Conservation (phyloP, 2,888 invertebrate species). For the Choristoneura rosaceana region DNA sequence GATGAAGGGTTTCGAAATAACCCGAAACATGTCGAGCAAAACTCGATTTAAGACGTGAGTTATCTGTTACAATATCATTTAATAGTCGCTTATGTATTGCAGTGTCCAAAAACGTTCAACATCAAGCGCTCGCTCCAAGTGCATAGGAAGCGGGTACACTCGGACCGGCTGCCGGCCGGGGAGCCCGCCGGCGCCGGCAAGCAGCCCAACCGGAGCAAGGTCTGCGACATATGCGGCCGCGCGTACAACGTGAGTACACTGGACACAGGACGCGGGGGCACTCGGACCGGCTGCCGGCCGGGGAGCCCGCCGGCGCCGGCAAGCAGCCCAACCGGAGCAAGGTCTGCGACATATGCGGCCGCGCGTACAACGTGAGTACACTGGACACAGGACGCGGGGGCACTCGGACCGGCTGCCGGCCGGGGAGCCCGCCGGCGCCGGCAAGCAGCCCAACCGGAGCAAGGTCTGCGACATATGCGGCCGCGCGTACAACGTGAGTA, state of each 20-base stretch:
- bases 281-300: background rate
- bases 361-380: background rate
- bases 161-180: background rate
- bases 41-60: no score
- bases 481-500: background rate
- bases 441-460: background rate
- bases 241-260: background rate
- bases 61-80: no score
- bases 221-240: background rate
- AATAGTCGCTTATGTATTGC: background rate
- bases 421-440: background rate
- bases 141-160: slow-evolving; percentile 29
- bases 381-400: slow-evolving; percentile 11
- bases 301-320: background rate
- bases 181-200: background rate
- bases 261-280: slow-evolving; percentile 21
- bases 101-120: slow-evolving; percentile 29
- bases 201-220: background rate
- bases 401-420: background rate
- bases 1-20: no score
- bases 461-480: background rate
- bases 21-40: no score
- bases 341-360: background rate
- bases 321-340: background rate
- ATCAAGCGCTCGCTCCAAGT: slow-evolving; percentile 28